Evolutionary conservation across 2,113 vertebrate genomes (phyloP).

Genomic region (Corynorhinus townsendii): DNA sequence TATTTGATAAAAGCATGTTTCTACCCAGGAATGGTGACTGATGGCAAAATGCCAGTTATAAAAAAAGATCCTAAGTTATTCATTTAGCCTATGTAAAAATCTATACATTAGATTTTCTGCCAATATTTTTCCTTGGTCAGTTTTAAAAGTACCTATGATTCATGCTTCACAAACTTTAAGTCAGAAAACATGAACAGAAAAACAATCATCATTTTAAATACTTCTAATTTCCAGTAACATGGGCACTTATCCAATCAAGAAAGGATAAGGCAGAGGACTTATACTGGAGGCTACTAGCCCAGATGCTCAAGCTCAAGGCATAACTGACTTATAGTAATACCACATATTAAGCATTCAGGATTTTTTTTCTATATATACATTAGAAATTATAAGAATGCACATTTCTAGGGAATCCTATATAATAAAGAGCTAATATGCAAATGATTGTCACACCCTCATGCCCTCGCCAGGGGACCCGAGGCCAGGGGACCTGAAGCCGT

Average conservation of each 20-base stretch:
- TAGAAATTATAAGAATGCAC: not conserved
- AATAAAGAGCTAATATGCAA: not conserved
- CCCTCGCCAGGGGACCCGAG: no score
- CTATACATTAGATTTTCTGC: not conserved
- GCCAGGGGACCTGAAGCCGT: no score
- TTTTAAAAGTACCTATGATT: conserved; percentile 3
- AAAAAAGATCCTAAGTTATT: not conserved
- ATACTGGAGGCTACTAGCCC: not conserved
- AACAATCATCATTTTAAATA: conserved; percentile 12
- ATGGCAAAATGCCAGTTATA: not conserved
- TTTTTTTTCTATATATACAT: not conserved
- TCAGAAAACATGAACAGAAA: not conserved
- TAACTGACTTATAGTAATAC: not conserved
- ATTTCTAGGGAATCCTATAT: not conserved
- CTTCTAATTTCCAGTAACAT: not conserved
- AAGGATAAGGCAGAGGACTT: not conserved
- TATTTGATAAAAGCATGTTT: conserved; percentile 30
- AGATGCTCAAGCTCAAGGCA: not conserved
- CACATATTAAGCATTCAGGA: not conserved
- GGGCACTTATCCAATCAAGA: conserved; percentile 15
- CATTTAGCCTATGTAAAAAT: conserved; percentile 17
- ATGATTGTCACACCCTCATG: not conserved
- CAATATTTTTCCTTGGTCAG: not conserved
- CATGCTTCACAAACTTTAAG: not conserved
- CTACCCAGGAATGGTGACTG: not conserved